Evolutionary conservation across 2,888 invertebrate species (phyloP).

Genomic region (Drosophila niveifrons): DNA sequence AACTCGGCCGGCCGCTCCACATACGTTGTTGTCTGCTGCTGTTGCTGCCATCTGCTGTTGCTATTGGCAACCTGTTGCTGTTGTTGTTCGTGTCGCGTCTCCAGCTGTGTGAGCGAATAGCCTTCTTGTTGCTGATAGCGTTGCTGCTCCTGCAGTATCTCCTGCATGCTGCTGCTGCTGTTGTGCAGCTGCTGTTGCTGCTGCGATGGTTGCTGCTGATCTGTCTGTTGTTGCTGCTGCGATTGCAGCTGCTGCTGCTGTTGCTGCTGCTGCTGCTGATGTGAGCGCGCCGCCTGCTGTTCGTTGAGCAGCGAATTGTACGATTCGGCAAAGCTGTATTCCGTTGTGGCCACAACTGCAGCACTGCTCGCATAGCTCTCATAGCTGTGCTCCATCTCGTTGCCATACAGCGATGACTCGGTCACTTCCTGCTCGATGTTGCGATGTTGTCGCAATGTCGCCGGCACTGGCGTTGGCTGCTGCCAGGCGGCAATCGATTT

Average conservation of each 20-base stretch:
- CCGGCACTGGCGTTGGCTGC: slow-evolving; percentile 17
- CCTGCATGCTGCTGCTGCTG: slow-evolving; percentile 76
- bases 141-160: slow-evolving; percentile 82
- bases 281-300: slow-evolving; percentile 55
- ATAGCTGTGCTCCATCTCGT: slow-evolving; percentile 52
- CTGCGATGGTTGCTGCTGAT: slow-evolving; percentile 72
- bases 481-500: slow-evolving; percentile 51
- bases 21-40: slow-evolving; percentile 28
- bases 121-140: slow-evolving; percentile 84
- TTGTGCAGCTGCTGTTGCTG: slow-evolving; percentile 63
- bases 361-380: slow-evolving; percentile 42
- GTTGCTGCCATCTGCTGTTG: slow-evolving; percentile 24
- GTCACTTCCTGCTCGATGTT: not conserved
- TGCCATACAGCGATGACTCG: slow-evolving; percentile 6
- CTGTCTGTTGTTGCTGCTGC: slow-evolving; percentile 20
- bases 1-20: slow-evolving; percentile 57
- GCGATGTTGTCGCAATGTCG: slow-evolving; percentile 16
- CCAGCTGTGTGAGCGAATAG: slow-evolving; percentile 84
- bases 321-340: slow-evolving; percentile 84
- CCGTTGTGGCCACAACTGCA: slow-evolving; percentile 45
- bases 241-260: slow-evolving; percentile 33
- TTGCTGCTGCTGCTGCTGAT: slow-evolving; percentile 42
- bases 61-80: slow-evolving; percentile 26
- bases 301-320: slow-evolving; percentile 83
- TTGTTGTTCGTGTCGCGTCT: slow-evolving; percentile 80